Evolutionary conservation across 1,140 invertebrate species (phyloP), one percentile per base, ranked within the genome.

Genomic region (Luehdorfia chinensis): DNA sequence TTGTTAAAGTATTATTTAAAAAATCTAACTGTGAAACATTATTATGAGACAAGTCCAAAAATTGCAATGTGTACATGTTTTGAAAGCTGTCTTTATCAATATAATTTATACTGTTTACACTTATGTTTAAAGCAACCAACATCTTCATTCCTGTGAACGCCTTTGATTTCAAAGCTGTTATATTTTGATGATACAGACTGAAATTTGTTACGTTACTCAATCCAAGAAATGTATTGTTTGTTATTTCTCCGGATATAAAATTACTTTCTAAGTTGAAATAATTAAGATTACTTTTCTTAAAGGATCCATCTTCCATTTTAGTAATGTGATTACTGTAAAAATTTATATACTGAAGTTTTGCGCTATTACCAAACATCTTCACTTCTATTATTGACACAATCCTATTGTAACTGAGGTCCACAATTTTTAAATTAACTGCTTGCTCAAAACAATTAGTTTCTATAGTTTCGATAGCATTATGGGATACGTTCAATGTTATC

Each of bases 31-130:
- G 32, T 5, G 48, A 32, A 33, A 84, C 53, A 8, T 54, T 50
- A 36, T 84, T 84, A 45, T 64, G 25, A 1, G 79, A 78, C 2
- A 84, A 18, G 54, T 84, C 75, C 59, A 84, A 64, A 31, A 59
- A 19, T 11, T 8, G 31, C 4, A 79, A 19, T 2, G 18, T 41
- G 16, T 8, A 23, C 19, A 32, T 27, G 25, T 64, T 54, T 16
- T 30, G 18, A 34, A 81, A 84, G 43, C 58, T 55, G 2, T 58
- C 44, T 13, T 49, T 54, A 23, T 68, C 64, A 21, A 84, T 51
- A 11, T 18, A 15, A 12, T 46, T 30, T 32, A 84, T 75, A 43
- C 12, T 41, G 34, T 84, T 84, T 6, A n/a, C 36, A 51, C 68
- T 76, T 33, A 79, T 43, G 56, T 81, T 79, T 27, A 84, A 58